Conservation (phyloP, 2,797 vertebrate genomes). For the Lycodopsis pacificus region DNA sequence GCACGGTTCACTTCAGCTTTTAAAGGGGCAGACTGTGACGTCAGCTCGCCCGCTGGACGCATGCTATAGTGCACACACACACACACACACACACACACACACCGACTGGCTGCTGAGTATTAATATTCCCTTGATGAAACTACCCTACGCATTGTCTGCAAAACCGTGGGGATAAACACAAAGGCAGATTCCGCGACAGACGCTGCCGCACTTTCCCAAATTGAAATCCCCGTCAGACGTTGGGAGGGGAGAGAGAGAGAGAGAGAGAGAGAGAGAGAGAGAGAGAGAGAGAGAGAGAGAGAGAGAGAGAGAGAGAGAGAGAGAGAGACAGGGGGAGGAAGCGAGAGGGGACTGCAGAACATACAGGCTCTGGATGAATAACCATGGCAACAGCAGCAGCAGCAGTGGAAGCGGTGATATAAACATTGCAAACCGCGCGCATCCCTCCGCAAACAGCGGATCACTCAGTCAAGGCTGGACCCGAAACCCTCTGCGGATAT, state of each 20-base stretch:
- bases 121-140: conserved; percentile 61
- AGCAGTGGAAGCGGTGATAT: conserved; percentile 76
- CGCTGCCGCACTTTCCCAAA: conserved; percentile 66
- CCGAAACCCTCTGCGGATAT: conserved; percentile 61
- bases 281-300: conserved; percentile 27
- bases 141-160: conserved; percentile 26
- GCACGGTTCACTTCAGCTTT: conserved; percentile 53
- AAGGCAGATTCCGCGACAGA: conserved; percentile 57
- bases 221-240: conserved; percentile 58
- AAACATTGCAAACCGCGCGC: conserved; percentile 76
- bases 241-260: conserved; percentile 21
- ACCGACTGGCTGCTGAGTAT: conserved; percentile 51
- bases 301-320: conserved; percentile 20
- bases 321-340: conserved; percentile 9
- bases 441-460: conserved; percentile 62
- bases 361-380: conserved; percentile 84
- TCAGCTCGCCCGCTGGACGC: conserved; percentile 64
- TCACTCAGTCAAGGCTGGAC: conserved; percentile 45
- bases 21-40: conserved; percentile 67
- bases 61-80: conserved; percentile 20
- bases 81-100: conserved; percentile 23
- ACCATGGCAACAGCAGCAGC: conserved; percentile 90
- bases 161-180: conserved; percentile 39
- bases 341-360: conserved; percentile 68
- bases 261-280: conserved; percentile 4